Evolutionary conservation across 2,113 vertebrate genomes (phyloP), one percentile per base, ranked within the genome.

Genomic region (Protomyctophum bolini): DNA sequence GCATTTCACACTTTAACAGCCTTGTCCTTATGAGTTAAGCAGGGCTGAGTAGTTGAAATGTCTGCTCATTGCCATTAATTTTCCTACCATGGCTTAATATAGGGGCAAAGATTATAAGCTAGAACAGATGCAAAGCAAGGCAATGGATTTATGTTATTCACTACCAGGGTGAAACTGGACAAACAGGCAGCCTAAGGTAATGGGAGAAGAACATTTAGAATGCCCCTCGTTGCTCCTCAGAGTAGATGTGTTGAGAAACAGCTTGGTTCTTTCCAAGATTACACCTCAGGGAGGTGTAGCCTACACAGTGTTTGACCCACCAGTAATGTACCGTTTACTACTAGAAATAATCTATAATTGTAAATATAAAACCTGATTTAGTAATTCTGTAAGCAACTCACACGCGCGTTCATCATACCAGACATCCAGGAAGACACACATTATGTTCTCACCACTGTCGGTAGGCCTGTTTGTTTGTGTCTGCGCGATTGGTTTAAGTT

Each of bases 171-270:
- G 33, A 3, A 41, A 41, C 33, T 70, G 11, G 58, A 21, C 14
- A 65, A 65, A 65, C 28, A 10, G 50, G 21, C 49, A 63, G 63
- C 50, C 9, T 10, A 33, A 60, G 62, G 12, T 56, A 68, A 75
- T 66, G 58, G 1, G 48, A 29, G 29, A 67, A 28, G 64, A 14
- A 15, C 67, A 33, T 68, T 66, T 75, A 6, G 0, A 54, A 47
- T 56, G 62, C 58, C 81, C 47, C 73, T 58, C 7, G 33, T 41
- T 70, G 49, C 54, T 72, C 64, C 69, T 79, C 67, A 80, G 76
- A 83, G 71, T 65, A 75, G 66, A 75, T 75, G 49, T 70, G 52
- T 78, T 62, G 54, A 59, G 10, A 63, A 79, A 63, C 41, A 66
- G 50, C 58, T 68, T 63, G 50, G 48, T 66, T 58, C 70, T 50